Base-by-base conservation (phyloP, 1,140 invertebrate genomes). In the Bombus fervidus region DNA sequence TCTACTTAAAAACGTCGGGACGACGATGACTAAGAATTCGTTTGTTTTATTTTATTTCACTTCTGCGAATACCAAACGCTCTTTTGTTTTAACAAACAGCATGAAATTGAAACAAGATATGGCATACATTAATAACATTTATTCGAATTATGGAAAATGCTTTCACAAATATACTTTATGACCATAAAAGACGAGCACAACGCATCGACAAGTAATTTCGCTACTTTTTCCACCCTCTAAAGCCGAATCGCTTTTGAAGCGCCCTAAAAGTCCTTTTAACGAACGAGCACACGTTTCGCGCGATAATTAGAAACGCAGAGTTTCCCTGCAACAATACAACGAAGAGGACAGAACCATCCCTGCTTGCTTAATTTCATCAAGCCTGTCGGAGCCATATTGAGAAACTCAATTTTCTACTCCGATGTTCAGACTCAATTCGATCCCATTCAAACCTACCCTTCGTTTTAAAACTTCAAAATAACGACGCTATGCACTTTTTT, bases 231-330 rank as follows among this genome's bases (percentile, higher is more conserved):
- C 31, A 28, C 68, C 68, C 68, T 66, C 1, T 25, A 39, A 69
- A 69, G 37, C 68, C 22, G 3, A 69, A 69, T 10, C 15, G 10
- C 18, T 25, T 18, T 37, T 69, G 0, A 69, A 37, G 15, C 10
- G 22, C 47, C 47, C 18, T 25, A 22, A 22, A 34, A 31, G 31
- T 66, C 12, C 72, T 18, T 34, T 74, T 12, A 57, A 57, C 18
- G 43, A 57, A 34, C 73, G 47, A 37, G 25, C 41, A 74, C 72
- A 12, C 31, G 47, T 37, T 57, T 37, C 47, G 39, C 47, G n/a
- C 73, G 43, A 57, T 75, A 75, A 75, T 75, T 75, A 57, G 73
- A 75, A 75, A 75, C 47, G 9, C 31, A 9, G 47, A 57, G 73
- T 28, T 57, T 37, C 47, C 25, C 31, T 2, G 15, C 8, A 41